phyloP scores from a whole-genome alignment of 2,113 vertebrate genomes.

The Coptodon rendalli region DNA sequence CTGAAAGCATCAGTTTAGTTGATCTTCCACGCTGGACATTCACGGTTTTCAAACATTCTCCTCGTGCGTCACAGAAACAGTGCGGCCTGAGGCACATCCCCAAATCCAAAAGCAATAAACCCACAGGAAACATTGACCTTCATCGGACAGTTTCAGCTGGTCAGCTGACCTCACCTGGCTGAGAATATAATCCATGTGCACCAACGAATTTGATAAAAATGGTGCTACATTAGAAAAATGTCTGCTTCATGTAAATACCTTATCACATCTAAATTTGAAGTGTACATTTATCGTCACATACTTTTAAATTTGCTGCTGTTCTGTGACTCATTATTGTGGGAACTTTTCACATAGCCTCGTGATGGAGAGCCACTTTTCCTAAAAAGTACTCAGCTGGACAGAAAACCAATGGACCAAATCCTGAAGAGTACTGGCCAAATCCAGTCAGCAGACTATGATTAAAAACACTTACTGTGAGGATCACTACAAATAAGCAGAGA shows the following conservation, averaged over 20 bases:
- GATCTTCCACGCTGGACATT: not conserved
- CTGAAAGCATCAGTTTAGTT: not conserved
- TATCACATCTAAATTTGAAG: not conserved
- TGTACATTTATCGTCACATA: not conserved
- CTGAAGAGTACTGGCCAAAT: not conserved
- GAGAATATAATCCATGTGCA: not conserved
- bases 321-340: not conserved
- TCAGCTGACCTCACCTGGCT: not conserved
- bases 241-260: not conserved
- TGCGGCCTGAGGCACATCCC: not conserved
- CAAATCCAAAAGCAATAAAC: not conserved
- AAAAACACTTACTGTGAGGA: not conserved
- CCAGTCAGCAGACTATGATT: not conserved
- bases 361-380: not conserved
- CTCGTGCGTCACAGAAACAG: not conserved
- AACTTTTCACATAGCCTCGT: not conserved
- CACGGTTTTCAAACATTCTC: not conserved
- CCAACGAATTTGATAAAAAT: not conserved
- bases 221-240: not conserved
- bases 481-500: not conserved
- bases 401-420: not conserved
- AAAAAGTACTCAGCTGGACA: not conserved
- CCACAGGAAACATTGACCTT: not conserved
- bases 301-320: not conserved
- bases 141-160: not conserved